Evolutionary conservation across 2,797 vertebrate species (phyloP), one percentile per base, ranked within the genome.

Genomic region (Pangasius sanitwongsei): DNA sequence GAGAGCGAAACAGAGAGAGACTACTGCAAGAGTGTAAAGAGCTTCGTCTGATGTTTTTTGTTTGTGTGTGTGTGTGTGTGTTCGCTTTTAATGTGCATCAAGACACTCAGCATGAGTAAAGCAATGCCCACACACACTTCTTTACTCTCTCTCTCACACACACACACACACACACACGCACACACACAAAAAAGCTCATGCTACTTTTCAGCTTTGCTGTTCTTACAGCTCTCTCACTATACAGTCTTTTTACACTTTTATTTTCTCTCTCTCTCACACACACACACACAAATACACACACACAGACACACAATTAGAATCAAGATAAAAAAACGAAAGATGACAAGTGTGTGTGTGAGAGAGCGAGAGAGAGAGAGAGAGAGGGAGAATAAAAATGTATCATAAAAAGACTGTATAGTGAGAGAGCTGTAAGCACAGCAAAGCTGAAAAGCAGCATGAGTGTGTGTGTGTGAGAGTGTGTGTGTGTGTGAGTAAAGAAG

Each of bases 401-500:
- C 53, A 72, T 55, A 34, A 34, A 89, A 37, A 57, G 74, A 81
- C 6, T 23, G 63, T 9, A 75, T 57, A 83, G 53, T 74, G 31
- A 59, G 50, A 55, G n/a, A 81, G 55, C 3, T 28, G 11, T 20
- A n/a, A 20, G 37, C 69, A 70, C 16, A 70, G 31, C 7, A 3
- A 72, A 74, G 70, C 74, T 65, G 20, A 72, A 83, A 81, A 70
- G 37, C 61, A 83, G 59, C 25, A 2, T 37, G 87, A 34, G 20
- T 74, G 70, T 74, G 63, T 69, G 67, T 61, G 70, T 61, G 83
- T 85, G 86, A 63, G 65, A 78, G 85, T n/a, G 59, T 41, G 82
- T 44, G n/a, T 6, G 34, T 37, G 23, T 61, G 57, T 37, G 78
- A 63, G 57, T 88, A 44, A 63, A 83, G 80, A 53, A 81, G 75